A percentile compares a stretch with the other conserved stretches of the same genome.
Conservation (phyloP, 1,140 invertebrate species). For the Matsumurasca onukii region DNA sequence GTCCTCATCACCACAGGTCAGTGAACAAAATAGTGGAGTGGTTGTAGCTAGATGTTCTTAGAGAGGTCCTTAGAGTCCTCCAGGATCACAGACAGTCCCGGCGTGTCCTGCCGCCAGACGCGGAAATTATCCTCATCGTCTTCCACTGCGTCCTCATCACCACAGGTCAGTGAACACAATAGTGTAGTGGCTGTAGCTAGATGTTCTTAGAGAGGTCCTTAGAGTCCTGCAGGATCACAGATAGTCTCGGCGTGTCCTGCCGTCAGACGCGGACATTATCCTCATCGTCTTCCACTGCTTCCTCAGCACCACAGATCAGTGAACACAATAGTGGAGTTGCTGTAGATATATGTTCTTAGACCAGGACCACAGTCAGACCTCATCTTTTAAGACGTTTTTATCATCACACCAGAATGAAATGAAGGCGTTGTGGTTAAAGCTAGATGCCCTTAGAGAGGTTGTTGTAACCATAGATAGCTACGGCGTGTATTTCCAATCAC, state of each 20-base stretch:
- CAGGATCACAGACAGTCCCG: slow-evolving; percentile 38
- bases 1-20: slow-evolving; percentile 39
- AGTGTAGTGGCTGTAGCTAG: too few species aligned
- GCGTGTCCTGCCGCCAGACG: slow-evolving; percentile 33
- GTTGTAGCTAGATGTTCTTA: too few species aligned
- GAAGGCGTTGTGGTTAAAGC: too few species aligned
- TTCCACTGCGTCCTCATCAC: slow-evolving; percentile 41
- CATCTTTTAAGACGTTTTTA: too few species aligned
- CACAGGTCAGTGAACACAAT: slow-evolving; percentile 29
- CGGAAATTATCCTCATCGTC: slow-evolving; percentile 40
- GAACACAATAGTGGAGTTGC: neutral
- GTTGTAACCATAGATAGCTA: too few species aligned
- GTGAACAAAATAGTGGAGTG: neutral
- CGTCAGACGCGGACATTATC: slow-evolving; percentile 38
- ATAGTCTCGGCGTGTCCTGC: slow-evolving; percentile 35
- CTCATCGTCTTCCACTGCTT: slow-evolving; percentile 40
- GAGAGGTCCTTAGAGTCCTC: slow-evolving; percentile 40
- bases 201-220: slow-evolving; percentile 39
- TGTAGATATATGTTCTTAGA: too few species aligned
- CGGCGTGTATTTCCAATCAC: too few species aligned
- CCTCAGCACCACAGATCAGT: slow-evolving; percentile 38
- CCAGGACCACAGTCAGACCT: too few species aligned
- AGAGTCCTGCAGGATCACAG: slow-evolving; percentile 38
- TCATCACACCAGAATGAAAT: too few species aligned
- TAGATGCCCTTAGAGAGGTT: too few species aligned